phyloP scores from a whole-genome alignment of 2,113 vertebrate species.

The Aegithalos caudatus region DNA sequence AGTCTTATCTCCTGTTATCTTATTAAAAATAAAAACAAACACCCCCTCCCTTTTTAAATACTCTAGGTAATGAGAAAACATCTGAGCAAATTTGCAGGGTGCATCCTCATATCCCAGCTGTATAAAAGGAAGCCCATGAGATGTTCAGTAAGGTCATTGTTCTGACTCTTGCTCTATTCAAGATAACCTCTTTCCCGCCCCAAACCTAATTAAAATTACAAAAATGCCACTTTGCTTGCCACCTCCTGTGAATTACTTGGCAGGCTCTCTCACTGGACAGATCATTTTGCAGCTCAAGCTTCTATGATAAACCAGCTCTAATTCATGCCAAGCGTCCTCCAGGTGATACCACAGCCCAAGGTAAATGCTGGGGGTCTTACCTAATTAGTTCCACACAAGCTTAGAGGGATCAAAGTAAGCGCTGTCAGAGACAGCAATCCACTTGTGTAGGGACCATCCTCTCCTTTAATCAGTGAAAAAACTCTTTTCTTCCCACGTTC shows the following conservation, averaged over 20 bases:
- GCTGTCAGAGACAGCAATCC: not conserved
- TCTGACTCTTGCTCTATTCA: not conserved
- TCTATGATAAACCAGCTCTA: not conserved
- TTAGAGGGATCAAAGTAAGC: not conserved
- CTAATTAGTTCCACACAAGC: slow-evolving; percentile 18
- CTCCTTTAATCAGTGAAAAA: slow-evolving; percentile 8
- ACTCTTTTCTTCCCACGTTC: not conserved
- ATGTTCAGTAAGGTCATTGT: not conserved
- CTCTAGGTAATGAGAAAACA: not conserved
- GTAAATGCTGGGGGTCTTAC: not conserved
- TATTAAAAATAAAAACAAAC: not conserved
- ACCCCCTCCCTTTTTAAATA: not conserved
- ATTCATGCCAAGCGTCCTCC: not conserved
- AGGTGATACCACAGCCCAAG: slow-evolving; percentile 36
- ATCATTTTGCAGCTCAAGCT: not conserved
- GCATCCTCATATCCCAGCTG: not conserved
- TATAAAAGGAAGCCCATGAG: not conserved
- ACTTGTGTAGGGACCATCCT: not conserved
- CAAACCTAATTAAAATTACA: slow-evolving; percentile 1
- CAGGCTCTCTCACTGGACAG: not conserved
- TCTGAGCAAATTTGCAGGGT: not conserved
- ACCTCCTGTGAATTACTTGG: not conserved
- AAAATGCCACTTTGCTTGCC: not conserved
- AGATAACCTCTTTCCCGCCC: not conserved
- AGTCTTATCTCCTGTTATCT: not conserved